Evolutionary conservation across 2,888 invertebrate species (phyloP).

Genomic region (Oscheius sp.): DNA sequence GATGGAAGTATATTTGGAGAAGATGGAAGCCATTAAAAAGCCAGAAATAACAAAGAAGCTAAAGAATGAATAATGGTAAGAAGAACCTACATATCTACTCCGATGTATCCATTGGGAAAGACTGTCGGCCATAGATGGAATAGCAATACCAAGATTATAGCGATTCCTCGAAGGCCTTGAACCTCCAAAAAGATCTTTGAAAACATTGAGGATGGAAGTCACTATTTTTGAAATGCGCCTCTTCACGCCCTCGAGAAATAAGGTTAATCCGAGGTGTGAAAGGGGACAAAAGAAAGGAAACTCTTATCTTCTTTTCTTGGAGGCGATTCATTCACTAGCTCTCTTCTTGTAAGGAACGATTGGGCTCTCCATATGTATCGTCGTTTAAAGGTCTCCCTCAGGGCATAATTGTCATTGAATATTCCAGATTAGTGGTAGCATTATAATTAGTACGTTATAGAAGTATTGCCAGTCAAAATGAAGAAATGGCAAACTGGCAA

Average conservation of each 20-base stretch:
- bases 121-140: constrained; percentile 5
- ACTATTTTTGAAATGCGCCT: not conserved
- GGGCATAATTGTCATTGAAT: too few relatives aligned
- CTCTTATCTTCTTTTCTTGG: too few relatives aligned
- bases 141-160: not conserved
- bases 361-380: too few relatives aligned
- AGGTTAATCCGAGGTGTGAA: too few relatives aligned
- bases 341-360: too few relatives aligned
- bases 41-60: constrained; percentile 18
- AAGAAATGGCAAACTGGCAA: too few relatives aligned
- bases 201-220: not conserved
- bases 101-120: constrained; percentile 17
- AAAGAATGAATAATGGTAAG: not conserved
- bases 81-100: constrained; percentile 14
- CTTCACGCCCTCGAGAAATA: not conserved
- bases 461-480: too few relatives aligned
- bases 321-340: too few relatives aligned
- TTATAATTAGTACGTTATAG: too few relatives aligned
- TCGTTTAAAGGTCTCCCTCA: too few relatives aligned
- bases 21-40: constrained; percentile 7
- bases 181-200: not conserved
- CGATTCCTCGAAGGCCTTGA: constrained; percentile 20
- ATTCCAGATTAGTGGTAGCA: too few relatives aligned
- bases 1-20: not conserved
- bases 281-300: too few relatives aligned